A percentile compares a stretch with the other conserved stretches of the same genome.
phyloP scores from a whole-genome alignment of 2,797 vertebrate genomes.

The Enteromius anoplus region DNA sequence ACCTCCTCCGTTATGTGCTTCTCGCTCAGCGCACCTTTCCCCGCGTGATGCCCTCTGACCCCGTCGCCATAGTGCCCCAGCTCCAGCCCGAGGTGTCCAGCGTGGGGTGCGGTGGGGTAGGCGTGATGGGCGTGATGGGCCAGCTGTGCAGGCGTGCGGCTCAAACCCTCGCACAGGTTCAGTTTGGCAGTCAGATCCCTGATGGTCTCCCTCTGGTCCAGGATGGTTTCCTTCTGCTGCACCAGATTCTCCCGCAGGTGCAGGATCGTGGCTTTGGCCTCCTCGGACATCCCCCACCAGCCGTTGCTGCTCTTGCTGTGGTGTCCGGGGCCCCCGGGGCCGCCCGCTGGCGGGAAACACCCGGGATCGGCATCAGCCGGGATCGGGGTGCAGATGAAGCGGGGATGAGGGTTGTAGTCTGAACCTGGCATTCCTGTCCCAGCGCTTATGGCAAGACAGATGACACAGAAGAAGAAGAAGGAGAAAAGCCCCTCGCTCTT shows the following conservation, averaged over 20 bases:
- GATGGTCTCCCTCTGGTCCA: constrained; percentile 74
- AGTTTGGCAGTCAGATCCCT: constrained; percentile 75
- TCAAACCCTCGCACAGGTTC: constrained; percentile 70
- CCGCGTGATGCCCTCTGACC: constrained; percentile 53
- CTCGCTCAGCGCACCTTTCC: constrained; percentile 68
- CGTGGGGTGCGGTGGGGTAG: constrained; percentile 48
- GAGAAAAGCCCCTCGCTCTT: constrained; percentile 59
- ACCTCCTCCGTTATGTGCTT: constrained; percentile 68
- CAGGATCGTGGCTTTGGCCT: constrained; percentile 72
- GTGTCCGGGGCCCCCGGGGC: constrained; percentile 55
- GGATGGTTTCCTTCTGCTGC: constrained; percentile 74
- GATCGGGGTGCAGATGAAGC: constrained; percentile 83
- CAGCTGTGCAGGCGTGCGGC: constrained; percentile 53
- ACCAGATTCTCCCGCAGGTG: constrained; percentile 75
- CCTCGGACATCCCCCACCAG: constrained; percentile 78
- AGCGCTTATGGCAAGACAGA: constrained; percentile 49
- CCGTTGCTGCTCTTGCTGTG: constrained; percentile 67
- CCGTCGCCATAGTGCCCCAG: constrained; percentile 58
- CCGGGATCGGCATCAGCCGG: constrained; percentile 76
- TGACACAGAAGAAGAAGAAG: constrained; percentile 35
- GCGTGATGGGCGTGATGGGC: constrained; percentile 52
- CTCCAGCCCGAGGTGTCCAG: constrained; percentile 58
- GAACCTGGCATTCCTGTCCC: constrained; percentile 62
- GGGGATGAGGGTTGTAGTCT: constrained; percentile 70
- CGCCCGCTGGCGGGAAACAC: constrained; percentile 65